A percentile compares a stretch with the other conserved stretches of the same genome.
Conservation (phyloP, 2,797 vertebrate species). For the Pogoniulus pusillus region DNA sequence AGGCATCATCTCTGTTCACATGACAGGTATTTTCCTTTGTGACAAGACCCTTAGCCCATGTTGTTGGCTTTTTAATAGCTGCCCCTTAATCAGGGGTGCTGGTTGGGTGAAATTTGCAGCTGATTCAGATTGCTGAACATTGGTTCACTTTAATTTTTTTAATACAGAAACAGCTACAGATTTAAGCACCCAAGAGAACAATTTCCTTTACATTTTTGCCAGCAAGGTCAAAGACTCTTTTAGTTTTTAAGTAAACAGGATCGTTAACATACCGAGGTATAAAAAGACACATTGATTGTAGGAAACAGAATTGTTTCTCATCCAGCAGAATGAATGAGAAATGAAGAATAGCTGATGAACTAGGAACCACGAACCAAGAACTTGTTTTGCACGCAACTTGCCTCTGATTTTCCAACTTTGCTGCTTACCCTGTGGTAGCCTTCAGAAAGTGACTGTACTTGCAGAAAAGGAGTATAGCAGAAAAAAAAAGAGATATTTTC, state of each 20-base stretch:
- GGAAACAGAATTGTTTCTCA: not conserved
- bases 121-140: not conserved
- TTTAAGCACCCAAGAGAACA: not conserved
- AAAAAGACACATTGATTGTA: not conserved
- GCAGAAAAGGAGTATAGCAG: not conserved
- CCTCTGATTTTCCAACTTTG: not conserved
- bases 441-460: conserved; percentile 29
- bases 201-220: not conserved
- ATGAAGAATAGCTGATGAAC: not conserved
- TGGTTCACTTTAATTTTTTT: not conserved
- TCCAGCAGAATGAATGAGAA: not conserved
- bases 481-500: not conserved
- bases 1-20: not conserved
- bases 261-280: not conserved
- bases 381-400: not conserved
- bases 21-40: not conserved
- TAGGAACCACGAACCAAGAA: not conserved
- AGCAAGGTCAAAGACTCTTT: not conserved
- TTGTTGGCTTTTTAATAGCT: not conserved
- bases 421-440: conserved; percentile 18
- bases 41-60: not conserved
- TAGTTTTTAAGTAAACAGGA: not conserved
- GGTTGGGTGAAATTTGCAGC: not conserved
- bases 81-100: not conserved
- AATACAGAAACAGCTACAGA: not conserved